phyloP scores from a whole-genome alignment of 92 coral and sea anemone genomes.

The Phymanthus crucifer region DNA sequence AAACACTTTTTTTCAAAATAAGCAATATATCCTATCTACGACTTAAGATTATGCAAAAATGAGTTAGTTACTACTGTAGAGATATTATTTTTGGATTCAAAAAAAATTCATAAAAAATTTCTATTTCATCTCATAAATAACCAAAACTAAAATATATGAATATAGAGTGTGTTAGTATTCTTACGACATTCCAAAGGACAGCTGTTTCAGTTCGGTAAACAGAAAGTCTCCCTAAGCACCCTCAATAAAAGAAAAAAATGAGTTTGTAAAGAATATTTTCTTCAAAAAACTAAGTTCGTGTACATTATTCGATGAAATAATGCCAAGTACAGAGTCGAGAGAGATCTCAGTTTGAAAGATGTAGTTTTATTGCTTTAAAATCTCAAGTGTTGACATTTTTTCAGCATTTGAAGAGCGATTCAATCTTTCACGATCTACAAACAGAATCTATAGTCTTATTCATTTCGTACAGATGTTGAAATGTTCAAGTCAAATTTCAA shows the following conservation, averaged over 20 bases:
- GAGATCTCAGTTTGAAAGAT: neutral
- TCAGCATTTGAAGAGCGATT: neutral
- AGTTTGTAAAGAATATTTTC: neutral
- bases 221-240: neutral
- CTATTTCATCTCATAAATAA: no score
- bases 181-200: neutral
- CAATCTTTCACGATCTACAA: no score
- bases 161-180: neutral
- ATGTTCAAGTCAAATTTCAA: neutral
- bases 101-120: no score
- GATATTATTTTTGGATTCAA: no score
- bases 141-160: neutral
- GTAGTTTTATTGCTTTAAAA: neutral
- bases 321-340: neutral
- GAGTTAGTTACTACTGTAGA: no score
- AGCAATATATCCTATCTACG: no score
- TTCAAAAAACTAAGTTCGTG: neutral
- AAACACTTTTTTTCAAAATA: no score
- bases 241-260: neutral
- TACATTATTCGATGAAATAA: neutral
- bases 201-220: neutral
- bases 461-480: neutral
- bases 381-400: neutral
- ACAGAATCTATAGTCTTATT: neutral
- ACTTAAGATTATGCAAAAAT: no score